A percentile compares a stretch with the other conserved stretches of the same genome.
Evolutionary conservation across 2,797 vertebrate species (phyloP).

Genomic region (Notamacropus eugenii): DNA sequence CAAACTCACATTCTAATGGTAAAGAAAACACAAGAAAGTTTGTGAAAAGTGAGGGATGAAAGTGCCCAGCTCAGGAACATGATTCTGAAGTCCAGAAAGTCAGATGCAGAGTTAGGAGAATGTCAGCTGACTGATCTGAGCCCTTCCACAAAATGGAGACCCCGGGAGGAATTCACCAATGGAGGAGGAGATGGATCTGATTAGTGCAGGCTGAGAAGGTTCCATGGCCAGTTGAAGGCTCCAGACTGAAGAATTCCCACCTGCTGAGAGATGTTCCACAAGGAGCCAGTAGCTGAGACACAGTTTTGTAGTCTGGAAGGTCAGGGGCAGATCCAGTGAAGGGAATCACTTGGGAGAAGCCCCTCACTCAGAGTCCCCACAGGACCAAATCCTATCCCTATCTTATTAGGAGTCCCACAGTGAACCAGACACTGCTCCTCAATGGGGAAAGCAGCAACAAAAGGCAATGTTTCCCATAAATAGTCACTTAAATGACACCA

Average conservation of each 20-base stretch:
- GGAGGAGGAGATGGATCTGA: not conserved
- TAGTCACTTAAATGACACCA: not conserved
- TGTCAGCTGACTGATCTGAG: not conserved
- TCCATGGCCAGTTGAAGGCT: not conserved
- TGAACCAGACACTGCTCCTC: not conserved
- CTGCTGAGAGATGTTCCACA: not conserved
- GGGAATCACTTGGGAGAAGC: not conserved
- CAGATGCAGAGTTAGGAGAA: not conserved
- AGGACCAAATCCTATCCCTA: not conserved
- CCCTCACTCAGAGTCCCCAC: not conserved
- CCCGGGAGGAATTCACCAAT: not conserved
- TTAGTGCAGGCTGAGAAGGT: not conserved
- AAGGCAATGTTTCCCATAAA: not conserved
- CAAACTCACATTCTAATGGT: not conserved
- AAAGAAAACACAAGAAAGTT: not conserved
- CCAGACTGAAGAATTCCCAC: not conserved
- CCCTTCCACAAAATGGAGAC: not conserved
- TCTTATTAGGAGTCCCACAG: not conserved
- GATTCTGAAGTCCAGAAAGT: not conserved
- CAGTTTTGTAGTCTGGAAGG: not conserved
- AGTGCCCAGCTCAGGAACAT: not conserved
- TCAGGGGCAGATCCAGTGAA: not conserved
- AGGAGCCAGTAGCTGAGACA: not conserved
- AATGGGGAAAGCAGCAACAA: not conserved
- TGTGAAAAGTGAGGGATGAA: not conserved